Evolutionary conservation across 2,113 vertebrate genomes (phyloP).

Genomic region (Petroica traversi): DNA sequence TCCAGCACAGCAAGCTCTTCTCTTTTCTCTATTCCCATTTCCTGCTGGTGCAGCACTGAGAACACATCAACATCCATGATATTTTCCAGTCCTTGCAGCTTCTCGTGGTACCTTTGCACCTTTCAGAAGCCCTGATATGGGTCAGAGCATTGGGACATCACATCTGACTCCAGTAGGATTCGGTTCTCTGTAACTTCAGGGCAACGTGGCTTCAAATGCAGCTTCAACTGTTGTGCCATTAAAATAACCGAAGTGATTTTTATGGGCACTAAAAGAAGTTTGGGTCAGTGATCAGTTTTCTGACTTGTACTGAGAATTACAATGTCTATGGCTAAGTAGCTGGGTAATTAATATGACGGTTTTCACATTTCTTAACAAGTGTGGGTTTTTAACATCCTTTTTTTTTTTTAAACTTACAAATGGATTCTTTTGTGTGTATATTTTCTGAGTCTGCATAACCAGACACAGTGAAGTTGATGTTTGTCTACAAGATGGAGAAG

Average conservation of each 20-base stretch:
- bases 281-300: not conserved
- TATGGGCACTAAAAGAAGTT: not conserved
- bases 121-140: not conserved
- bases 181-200: not conserved
- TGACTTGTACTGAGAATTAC: not conserved
- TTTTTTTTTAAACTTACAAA: not conserved
- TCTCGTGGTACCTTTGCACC: not conserved
- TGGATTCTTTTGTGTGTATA: not conserved
- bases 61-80: not conserved
- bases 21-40: not conserved
- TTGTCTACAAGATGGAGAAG: conserved; percentile 30
- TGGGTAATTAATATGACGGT: not conserved
- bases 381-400: not conserved
- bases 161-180: not conserved
- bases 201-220: not conserved
- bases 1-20: not conserved
- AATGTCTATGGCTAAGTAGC: not conserved
- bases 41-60: not conserved
- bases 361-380: not conserved
- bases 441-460: not conserved
- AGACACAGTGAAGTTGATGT: not conserved
- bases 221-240: not conserved
- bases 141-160: not conserved
- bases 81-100: not conserved
- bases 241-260: not conserved